Evolutionary conservation across 92 coral and sea anemone genomes (phyloP), one percentile per base, ranked within the genome.

Genomic region (Bergia puertoricense): DNA sequence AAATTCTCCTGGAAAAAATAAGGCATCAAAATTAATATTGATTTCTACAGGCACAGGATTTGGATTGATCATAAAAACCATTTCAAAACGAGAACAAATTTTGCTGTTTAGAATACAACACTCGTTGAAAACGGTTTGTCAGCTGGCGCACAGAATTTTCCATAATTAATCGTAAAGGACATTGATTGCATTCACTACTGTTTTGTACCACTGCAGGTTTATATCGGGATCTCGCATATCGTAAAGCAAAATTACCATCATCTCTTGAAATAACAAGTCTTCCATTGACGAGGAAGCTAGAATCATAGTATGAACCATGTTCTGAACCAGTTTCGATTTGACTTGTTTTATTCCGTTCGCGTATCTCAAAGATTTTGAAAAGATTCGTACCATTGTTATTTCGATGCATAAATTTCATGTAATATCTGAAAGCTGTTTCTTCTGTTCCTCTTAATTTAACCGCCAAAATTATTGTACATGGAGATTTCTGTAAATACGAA

Each of bases 131-230:
- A 71, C 30, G 48, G 87, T 84, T 84, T 84, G 79, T 84, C 87
- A 84, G 87, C 87, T 84, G 87, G 87, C 87, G 56, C 76, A 71
- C 87, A 46, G 76, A 82, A 69, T 71, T 84, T 84, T 84, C 62
- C 87, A 84, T 84, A 84, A 69, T 84, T 84, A 84, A 84, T 71
- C 87, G 87, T 48, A 69, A 84, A 73, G 79, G 16, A 83, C 79
- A 72, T 82, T 82, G 76, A 82, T 82, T 82, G 86, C 76, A 62
- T 72, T 84, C 79, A 74, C 79, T 18, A 84, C 79, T 84, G 87
- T 39, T 83, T 83, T 69, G 87, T 71, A 84, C 79, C 45, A 72
- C 42, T 66, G 85, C 46, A 80, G 72, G 85, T 80, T 80, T 57
- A 56, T 72, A 43, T 72, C 77, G 48, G 39, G 79, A 84, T 84